A percentile compares a stretch with the other conserved stretches of the same genome.
phyloP scores from a whole-genome alignment of 2,113 vertebrate genomes.

The Ceyx melanurus region DNA sequence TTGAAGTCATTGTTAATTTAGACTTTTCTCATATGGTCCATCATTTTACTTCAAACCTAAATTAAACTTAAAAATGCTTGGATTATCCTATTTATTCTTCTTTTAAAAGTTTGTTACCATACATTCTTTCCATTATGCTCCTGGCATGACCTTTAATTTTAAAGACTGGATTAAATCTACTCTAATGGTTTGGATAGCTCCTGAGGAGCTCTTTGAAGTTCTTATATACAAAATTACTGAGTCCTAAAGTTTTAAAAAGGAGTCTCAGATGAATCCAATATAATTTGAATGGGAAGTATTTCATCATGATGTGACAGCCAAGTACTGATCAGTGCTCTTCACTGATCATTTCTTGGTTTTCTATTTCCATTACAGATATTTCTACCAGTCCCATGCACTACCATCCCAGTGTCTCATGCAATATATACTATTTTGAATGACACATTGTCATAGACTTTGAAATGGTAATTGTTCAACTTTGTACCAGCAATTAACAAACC shows the following conservation, averaged over 20 bases:
- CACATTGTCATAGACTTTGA: not conserved
- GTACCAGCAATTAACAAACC: not conserved
- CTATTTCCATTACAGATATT: not conserved
- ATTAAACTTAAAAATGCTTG: not conserved
- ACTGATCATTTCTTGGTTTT: not conserved
- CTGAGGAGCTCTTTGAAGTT: not conserved
- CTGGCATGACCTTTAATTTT: not conserved
- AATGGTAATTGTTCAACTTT: not conserved
- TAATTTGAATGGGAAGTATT: not conserved
- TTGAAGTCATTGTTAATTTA: conserved; percentile 2
- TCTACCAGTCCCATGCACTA: not conserved
- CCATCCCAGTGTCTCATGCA: not conserved
- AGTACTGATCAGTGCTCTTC: not conserved
- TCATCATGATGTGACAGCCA: not conserved
- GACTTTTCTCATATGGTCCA: not conserved
- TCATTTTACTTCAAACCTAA: not conserved
- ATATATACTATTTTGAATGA: not conserved
- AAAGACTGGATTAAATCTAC: not conserved
- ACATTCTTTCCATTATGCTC: not conserved
- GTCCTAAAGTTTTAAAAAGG: not conserved
- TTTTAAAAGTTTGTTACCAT: not conserved
- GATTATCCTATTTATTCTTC: not conserved
- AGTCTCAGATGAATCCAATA: rapidly evolving
- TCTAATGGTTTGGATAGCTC: not conserved
- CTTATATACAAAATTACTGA: not conserved